These are phyloP conservation scores for Eupithecia dodoneata DNA, from an alignment of 2,888 invertebrate genomes.

Conservation along the genomic window DNA sequence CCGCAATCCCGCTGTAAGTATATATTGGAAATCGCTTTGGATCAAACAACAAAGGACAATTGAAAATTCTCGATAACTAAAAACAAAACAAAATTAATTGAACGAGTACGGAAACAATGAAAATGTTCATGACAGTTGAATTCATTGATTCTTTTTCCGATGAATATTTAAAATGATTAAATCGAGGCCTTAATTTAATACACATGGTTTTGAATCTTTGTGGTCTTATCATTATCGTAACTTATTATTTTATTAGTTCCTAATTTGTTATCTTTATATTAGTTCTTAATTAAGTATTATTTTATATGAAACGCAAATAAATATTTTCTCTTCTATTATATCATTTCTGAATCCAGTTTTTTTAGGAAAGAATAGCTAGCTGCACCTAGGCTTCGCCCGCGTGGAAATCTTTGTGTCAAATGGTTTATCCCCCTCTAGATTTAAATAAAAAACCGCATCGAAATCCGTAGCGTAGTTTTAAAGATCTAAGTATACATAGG, in stretches of 20 bases:
- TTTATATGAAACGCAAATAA: too few relatives aligned
- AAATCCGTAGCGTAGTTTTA: too few relatives aligned
- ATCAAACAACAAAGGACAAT: background rate
- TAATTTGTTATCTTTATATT: too few relatives aligned
- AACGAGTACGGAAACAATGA: slow-evolving; percentile 14
- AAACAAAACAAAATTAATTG: slow-evolving; percentile 11
- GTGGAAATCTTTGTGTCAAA: too few relatives aligned
- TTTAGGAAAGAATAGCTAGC: too few relatives aligned
- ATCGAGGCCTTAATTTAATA: background rate
- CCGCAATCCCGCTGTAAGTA: background rate
- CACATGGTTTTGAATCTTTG: background rate
- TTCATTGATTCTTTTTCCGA: slow-evolving; percentile 25
- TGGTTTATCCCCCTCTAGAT: too few relatives aligned
- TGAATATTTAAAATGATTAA: slow-evolving; percentile 4
- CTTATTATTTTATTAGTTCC: too few relatives aligned
- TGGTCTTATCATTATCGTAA: background rate
- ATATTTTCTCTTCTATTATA: too few relatives aligned
- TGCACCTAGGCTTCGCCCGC: too few relatives aligned
- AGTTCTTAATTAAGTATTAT: too few relatives aligned
- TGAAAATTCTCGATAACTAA: background rate
- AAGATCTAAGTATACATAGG: too few relatives aligned
- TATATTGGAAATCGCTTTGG: background rate
- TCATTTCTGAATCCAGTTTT: background rate
- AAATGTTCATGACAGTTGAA: slow-evolving; percentile 22
- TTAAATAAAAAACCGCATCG: too few relatives aligned